Evolutionary conservation across 2,888 invertebrate genomes (phyloP), one percentile per base, ranked within the genome.

Genomic region (Polietes domitor): DNA sequence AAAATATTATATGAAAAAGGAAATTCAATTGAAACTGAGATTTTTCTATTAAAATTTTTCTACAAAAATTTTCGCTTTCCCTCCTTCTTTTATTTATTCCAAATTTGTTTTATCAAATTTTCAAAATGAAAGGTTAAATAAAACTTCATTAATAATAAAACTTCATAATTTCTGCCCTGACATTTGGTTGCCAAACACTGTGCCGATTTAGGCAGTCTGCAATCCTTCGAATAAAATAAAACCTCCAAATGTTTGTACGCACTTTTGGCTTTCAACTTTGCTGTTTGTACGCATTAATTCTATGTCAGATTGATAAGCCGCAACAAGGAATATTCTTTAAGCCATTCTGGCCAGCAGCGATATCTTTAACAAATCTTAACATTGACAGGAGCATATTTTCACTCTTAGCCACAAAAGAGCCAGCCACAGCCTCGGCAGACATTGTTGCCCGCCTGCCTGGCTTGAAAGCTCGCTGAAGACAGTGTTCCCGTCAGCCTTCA

Each of bases 371-470:
- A 61, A 76, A 84, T 84, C 84, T 81, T 41, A 24, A 75, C 81
- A 81, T 63, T 81, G 84, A 84, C 84, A 84, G 84, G 78, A 84
- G 84, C 84, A 84, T 79, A 84, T 73, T 61, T 81, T 82, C 76
- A 77, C 81, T 73, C 78, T 84, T 79, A 76, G 53, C 81, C 78
- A 77, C 71, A 74, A 77, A 41, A 37, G 19, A 17, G 10, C 21
- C 55, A 17, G 6, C 41, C 37, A 41, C 41, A 41, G 47, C 47
- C 41, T 41, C 41, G 2, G 9, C 19, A 68, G 15, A 68, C 68
- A 68, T 15, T 68, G 68, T 68, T 68, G 68, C 32, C 43, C 43
- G 43, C 10, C 43, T 68, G 68, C 32, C 43, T 68, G 43, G 9
- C 43, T 15, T 24, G 3, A 68, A 41, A 68, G 68, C 68, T 68